These are phyloP conservation scores for Pempheris klunzingeri DNA, from an alignment of 2,797 vertebrate species.

Conservation along the genomic window DNA sequence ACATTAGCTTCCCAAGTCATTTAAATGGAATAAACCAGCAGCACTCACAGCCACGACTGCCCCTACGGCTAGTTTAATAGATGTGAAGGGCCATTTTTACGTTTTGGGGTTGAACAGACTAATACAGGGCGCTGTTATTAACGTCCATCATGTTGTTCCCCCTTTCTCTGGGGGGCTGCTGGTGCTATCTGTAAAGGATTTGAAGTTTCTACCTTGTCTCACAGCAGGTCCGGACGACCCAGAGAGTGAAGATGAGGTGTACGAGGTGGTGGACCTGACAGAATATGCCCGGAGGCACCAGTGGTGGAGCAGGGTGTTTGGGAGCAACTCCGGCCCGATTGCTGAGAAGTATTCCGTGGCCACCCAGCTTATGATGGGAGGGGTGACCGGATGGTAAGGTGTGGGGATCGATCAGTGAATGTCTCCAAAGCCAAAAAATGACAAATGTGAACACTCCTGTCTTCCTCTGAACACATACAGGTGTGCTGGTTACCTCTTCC, in stretches of 20 bases:
- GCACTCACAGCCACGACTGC: not conserved
- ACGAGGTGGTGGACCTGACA: slow-evolving; percentile 96
- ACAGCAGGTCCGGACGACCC: slow-evolving; percentile 75
- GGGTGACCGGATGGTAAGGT: slow-evolving; percentile 94
- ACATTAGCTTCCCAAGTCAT: slow-evolving; percentile 41
- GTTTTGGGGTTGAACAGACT: not conserved
- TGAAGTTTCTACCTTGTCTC: too few species aligned
- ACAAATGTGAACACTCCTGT: too few species aligned
- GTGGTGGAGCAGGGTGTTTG: slow-evolving; percentile 97
- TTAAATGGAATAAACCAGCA: not conserved
- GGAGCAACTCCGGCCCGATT: slow-evolving; percentile 94
- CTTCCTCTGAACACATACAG: slow-evolving; percentile 71
- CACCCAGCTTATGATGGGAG: slow-evolving; percentile 97
- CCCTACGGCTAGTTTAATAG: too few species aligned
- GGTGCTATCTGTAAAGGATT: not conserved
- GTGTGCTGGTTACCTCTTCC: slow-evolving; percentile 99
- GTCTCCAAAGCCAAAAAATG: not conserved
- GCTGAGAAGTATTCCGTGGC: slow-evolving; percentile 98
- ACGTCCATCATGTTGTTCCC: not conserved
- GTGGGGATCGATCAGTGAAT: not conserved
- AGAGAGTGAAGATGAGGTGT: slow-evolving; percentile 96
- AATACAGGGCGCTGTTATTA: not conserved
- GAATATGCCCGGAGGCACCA: slow-evolving; percentile 95
- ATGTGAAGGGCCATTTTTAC: not conserved
- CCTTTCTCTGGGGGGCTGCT: not conserved